phyloP scores from a whole-genome alignment of 2,797 vertebrate species.

The Acrocephalus scirpaceus region DNA sequence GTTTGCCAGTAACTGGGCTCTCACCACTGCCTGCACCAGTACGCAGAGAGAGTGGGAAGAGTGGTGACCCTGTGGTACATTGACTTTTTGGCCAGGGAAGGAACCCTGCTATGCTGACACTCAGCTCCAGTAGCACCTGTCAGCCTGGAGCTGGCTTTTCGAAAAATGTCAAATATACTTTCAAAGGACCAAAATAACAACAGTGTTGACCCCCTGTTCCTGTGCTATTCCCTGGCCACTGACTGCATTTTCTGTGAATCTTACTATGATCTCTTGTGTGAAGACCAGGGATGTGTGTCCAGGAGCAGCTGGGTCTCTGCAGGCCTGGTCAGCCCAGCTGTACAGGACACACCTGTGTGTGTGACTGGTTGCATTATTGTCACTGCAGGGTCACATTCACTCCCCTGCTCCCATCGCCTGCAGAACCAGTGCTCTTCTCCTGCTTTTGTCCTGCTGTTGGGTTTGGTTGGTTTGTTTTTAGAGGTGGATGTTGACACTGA shows the following conservation, averaged over 20 bases:
- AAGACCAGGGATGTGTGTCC: neutral
- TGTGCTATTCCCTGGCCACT: rapidly evolving
- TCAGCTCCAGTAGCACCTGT: neutral
- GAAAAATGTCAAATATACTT: neutral
- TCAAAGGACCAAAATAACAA: neutral
- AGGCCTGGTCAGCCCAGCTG: neutral
- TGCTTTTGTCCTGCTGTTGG: neutral
- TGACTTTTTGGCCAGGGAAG: neutral
- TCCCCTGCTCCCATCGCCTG: neutral
- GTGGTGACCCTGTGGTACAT: neutral
- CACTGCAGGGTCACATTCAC: neutral
- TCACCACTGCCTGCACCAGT: neutral
- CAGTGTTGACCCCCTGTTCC: no score
- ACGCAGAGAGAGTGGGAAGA: rapidly evolving
- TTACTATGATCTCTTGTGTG: rapidly evolving
- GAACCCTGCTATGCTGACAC: rapidly evolving
- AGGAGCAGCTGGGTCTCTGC: rapidly evolving
- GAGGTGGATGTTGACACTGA: neutral
- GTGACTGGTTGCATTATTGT: neutral
- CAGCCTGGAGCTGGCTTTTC: neutral
- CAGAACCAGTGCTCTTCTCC: neutral
- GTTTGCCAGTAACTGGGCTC: neutral
- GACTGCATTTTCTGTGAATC: rapidly evolving
- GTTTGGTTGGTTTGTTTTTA: neutral
- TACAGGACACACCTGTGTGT: neutral